These are phyloP conservation scores for Sycobia sp. DNA, from an alignment of 1,140 invertebrate genomes.

Conservation along the genomic window DNA sequence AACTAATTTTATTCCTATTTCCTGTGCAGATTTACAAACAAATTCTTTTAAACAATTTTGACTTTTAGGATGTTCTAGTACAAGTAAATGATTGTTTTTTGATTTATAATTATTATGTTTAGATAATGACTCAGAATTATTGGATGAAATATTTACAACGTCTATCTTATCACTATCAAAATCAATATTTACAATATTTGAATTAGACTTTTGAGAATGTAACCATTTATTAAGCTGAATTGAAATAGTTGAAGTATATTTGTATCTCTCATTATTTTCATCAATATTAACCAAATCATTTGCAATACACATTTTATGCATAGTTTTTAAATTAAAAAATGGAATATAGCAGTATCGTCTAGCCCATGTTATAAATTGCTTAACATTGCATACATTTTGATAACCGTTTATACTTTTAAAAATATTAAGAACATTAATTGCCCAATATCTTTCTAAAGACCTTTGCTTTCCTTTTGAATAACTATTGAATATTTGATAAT, in stretches of 20 bases:
- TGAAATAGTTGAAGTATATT: conserved; percentile 26
- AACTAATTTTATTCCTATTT: conserved; percentile 48
- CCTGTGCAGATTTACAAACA: conserved; percentile 46
- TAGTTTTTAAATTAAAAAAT: conserved; percentile 30
- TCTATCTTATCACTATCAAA: conserved; percentile 42
- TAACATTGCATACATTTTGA: conserved; percentile 59
- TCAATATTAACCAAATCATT: conserved; percentile 41
- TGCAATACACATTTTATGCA: conserved; percentile 37
- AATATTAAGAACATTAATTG: conserved; percentile 51
- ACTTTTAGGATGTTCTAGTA: conserved; percentile 44
- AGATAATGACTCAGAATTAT: conserved; percentile 8
- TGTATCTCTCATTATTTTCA: conserved; percentile 20
- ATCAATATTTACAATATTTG: conserved; percentile 9
- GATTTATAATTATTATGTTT: neutral
- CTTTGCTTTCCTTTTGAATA: conserved; percentile 62
- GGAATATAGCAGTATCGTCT: conserved; percentile 60
- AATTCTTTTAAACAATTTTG: conserved; percentile 44
- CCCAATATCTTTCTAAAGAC: conserved; percentile 63
- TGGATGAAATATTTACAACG: conserved; percentile 21
- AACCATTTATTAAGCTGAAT: conserved; percentile 18
- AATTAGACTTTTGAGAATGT: neutral
- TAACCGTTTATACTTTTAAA: conserved; percentile 43
- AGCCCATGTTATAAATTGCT: conserved; percentile 63
- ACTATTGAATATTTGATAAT: conserved; percentile 56
- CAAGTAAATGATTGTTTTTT: conserved; percentile 26